These are phyloP conservation scores for Turritopsis dohrnii DNA, from an alignment of 30 jellyfish, hydroid and myxozoan species.

Conservation along the genomic window DNA sequence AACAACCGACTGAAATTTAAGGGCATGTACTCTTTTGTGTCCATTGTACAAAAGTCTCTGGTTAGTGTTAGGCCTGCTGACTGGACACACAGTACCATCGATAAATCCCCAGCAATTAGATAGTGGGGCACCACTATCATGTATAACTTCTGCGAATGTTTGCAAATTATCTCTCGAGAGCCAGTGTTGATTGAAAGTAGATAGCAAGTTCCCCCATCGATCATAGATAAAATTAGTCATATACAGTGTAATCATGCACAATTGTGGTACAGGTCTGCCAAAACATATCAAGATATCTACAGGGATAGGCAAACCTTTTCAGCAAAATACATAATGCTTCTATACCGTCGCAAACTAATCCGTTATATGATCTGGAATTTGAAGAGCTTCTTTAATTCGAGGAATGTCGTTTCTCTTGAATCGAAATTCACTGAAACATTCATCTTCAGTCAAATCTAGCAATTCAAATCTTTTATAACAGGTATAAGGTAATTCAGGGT, in stretches of 20 bases:
- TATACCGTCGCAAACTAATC: neutral
- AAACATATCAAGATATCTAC: neutral
- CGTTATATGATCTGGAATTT: neutral
- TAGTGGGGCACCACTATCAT: neutral
- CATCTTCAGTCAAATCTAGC: slow-evolving; percentile 4
- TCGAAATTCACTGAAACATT: neutral
- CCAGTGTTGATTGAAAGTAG: neutral
- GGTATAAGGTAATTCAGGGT: neutral
- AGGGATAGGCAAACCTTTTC: too few species aligned
- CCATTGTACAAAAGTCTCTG: too few species aligned
- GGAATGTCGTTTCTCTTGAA: neutral
- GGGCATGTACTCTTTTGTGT: too few species aligned
- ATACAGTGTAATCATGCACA: neutral
- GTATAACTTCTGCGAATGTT: neutral
- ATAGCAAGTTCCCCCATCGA: neutral
- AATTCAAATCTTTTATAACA: neutral
- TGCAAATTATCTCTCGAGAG: neutral
- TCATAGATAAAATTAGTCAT: neutral
- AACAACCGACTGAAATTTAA: too few species aligned
- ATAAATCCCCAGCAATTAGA: too few species aligned
- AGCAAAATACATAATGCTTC: neutral
- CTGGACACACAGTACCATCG: slow-evolving; percentile 25
- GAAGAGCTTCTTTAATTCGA: neutral
- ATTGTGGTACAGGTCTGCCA: slow-evolving; percentile 18
- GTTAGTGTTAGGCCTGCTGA: neutral